These are phyloP conservation scores for Diachasma alloeum DNA, from an alignment of 1,140 invertebrate species.

Conservation along the genomic window DNA sequence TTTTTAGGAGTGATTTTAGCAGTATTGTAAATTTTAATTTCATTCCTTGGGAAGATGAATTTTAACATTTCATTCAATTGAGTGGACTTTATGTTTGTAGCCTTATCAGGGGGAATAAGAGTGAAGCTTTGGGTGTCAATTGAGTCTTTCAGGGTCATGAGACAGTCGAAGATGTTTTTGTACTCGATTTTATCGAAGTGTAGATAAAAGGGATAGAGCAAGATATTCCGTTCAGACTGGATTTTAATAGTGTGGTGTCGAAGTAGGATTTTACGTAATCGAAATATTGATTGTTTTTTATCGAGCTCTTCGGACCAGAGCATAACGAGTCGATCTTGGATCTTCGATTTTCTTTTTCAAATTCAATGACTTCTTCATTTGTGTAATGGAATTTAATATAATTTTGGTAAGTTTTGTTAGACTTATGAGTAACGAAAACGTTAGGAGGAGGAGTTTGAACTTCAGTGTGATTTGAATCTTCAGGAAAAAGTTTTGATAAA, in stretches of 20 bases:
- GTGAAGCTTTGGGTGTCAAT: no score
- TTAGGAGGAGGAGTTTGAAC: neutral
- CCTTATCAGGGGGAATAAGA: conserved; percentile 10
- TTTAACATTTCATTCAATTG: no score
- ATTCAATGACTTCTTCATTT: conserved; percentile 35
- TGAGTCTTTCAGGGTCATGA: no score
- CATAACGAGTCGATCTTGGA: conserved; percentile 35
- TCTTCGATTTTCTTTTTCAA: conserved; percentile 35
- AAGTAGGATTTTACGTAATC: conserved; percentile 28
- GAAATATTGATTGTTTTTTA: conserved; percentile 37
- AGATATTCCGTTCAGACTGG: conserved; percentile 16
- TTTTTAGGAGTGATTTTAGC: conserved; percentile 15
- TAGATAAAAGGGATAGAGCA: conserved; percentile 36
- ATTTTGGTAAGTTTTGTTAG: conserved; percentile 32
- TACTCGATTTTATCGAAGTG: conserved; percentile 40
- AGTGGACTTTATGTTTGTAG: no score
- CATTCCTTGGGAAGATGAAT: conserved; percentile 40
- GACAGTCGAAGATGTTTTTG: conserved; percentile 45
- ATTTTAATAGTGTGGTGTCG: conserved; percentile 23
- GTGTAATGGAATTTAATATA: conserved; percentile 46
- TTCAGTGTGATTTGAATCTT: neutral
- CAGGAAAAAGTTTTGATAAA: no score
- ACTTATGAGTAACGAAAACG: neutral
- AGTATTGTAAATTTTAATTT: no score
- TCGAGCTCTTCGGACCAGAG: conserved; percentile 43